Percentiles rank a stretch among this genome's conserved stretches.
Conservation (phyloP, 2,888 invertebrate species). For the Myathropa florea region DNA sequence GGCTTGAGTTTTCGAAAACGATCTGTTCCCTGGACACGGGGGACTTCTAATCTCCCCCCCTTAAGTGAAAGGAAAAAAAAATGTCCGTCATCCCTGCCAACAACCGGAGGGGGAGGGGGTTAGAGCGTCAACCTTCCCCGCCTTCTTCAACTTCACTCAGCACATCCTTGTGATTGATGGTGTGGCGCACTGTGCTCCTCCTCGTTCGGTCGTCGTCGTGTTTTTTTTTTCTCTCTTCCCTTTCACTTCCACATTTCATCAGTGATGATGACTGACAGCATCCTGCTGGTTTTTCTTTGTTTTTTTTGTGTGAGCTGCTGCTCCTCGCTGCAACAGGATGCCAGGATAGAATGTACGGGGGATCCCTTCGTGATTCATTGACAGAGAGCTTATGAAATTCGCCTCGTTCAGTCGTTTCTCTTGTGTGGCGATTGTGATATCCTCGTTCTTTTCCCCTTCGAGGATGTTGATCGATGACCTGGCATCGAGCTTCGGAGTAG, state of each 20-base stretch:
- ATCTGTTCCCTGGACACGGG: too few species aligned
- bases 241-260: not conserved
- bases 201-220: not conserved
- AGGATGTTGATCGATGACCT: constrained; percentile 21
- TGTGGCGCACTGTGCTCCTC: not conserved
- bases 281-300: not conserved
- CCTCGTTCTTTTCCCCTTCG: too few species aligned
- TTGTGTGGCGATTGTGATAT: not conserved
- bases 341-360: not conserved
- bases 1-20: too few species aligned
- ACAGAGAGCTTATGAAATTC: constrained; percentile 23
- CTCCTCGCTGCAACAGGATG: constrained; percentile 22
- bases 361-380: not conserved
- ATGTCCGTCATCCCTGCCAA: not conserved
- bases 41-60: not conserved
- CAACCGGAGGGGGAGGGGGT: not conserved
- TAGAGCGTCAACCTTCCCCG: not conserved
- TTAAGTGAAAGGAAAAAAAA: not conserved
- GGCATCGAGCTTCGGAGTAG: not conserved
- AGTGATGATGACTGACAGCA: constrained; percentile 32
- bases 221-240: not conserved
- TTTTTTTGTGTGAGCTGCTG: too few species aligned
- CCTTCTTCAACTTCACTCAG: constrained; percentile 6
- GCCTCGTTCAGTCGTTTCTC: not conserved
- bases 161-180: constrained; percentile 35